Evolutionary conservation across 2,113 vertebrate species (phyloP).

Genomic region (Aegithalos caudatus): DNA sequence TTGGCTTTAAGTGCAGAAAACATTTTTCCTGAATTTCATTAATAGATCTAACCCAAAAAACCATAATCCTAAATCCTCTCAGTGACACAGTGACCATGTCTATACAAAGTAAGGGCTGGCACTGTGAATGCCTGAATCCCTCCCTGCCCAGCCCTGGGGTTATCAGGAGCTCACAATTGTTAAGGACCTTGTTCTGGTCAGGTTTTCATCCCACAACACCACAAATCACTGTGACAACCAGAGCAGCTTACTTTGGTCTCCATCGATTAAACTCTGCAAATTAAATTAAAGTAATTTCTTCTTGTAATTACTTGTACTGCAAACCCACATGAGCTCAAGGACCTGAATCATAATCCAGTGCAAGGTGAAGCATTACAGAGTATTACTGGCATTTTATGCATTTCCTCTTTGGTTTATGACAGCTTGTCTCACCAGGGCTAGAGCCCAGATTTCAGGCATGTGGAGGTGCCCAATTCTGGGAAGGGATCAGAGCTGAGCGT

Average conservation of each 20-base stretch:
- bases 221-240: not conserved
- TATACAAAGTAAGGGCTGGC: not conserved
- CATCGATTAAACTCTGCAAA: not conserved
- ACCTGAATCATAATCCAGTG: not conserved
- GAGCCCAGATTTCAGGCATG: not conserved
- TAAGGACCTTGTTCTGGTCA: not conserved
- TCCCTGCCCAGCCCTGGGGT: not conserved
- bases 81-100: not conserved
- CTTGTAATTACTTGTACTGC: slow-evolving; percentile 12
- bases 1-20: not conserved
- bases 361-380: not conserved
- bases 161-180: not conserved
- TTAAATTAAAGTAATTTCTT: slow-evolving; percentile 25
- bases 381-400: not conserved
- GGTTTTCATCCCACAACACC: not conserved
- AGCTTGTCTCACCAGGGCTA: not conserved
- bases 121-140: not conserved
- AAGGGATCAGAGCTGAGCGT: not conserved
- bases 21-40: not conserved
- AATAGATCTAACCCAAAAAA: not conserved
- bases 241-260: not conserved
- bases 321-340: not conserved
- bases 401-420: not conserved
- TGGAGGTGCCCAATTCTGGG: not conserved
- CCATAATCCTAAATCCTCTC: not conserved